These are phyloP conservation scores for Columbina picui DNA, from an alignment of 2,113 vertebrate genomes.

Conservation along the genomic window DNA sequence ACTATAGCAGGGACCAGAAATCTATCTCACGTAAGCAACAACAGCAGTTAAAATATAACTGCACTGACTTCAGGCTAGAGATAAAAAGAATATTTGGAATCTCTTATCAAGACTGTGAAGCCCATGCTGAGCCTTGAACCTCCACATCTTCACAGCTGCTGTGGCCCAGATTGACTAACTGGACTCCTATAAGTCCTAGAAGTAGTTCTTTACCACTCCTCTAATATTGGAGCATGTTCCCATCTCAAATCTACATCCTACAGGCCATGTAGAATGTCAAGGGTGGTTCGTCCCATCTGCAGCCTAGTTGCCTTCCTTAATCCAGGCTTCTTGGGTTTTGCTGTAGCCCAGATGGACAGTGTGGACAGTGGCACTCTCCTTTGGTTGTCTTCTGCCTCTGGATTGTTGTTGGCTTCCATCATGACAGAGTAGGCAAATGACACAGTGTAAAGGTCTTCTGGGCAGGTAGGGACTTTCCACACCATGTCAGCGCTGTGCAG, in stretches of 20 bases:
- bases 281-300: background rate
- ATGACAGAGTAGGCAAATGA: background rate
- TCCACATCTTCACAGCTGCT: background rate
- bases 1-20: background rate
- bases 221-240: background rate
- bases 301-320: background rate
- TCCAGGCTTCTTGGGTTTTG: background rate
- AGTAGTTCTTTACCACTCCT: background rate
- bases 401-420: background rate
- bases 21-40: background rate
- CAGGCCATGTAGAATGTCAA: background rate
- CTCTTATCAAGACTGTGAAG: background rate
- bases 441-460: background rate
- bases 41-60: background rate
- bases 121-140: background rate
- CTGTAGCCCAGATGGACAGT: background rate
- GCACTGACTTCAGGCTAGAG: background rate
- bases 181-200: background rate
- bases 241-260: background rate
- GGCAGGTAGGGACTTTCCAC: background rate
- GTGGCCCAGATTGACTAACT: background rate
- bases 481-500: fast-evolving
- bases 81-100: background rate
- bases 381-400: background rate
- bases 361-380: background rate